phyloP scores from a whole-genome alignment of 35 echinoderm and acorn worm genomes.

The Ptychodera flava region DNA sequence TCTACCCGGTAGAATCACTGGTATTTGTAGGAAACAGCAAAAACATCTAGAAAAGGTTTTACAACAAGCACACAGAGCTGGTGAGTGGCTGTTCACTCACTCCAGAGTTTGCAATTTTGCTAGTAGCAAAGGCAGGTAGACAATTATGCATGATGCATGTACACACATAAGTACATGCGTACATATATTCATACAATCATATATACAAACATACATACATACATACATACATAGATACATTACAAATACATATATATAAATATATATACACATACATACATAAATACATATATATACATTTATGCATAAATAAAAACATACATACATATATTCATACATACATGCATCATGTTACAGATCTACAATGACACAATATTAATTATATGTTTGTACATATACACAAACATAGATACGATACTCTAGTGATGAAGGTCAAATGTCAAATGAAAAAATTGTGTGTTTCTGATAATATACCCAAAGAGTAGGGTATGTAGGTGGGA shows the following conservation, averaged over 20 bases:
- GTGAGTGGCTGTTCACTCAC: too few species aligned
- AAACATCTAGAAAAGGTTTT: conserved; percentile 37
- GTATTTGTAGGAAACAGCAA: conserved; percentile 66
- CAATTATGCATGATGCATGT: too few species aligned
- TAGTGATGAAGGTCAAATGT: too few species aligned
- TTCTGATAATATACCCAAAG: too few species aligned
- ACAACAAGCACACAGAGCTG: conserved; percentile 39
- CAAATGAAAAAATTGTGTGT: too few species aligned
- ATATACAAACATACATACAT: too few species aligned
- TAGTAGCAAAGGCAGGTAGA: too few species aligned
- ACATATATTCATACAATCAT: too few species aligned
- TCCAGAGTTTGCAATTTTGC: too few species aligned
- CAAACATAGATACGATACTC: neutral
- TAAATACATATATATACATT: neutral
- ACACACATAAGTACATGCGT: too few species aligned
- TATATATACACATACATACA: neutral
- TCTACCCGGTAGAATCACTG: conserved; percentile 45
- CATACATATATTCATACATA: neutral
- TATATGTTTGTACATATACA: neutral
- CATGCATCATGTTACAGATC: neutral
- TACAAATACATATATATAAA: neutral
- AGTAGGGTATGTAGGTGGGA: too few species aligned
- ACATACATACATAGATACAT: neutral
- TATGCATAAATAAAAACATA: neutral
- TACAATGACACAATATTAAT: neutral